Evolutionary conservation across 2,888 invertebrate genomes (phyloP).

Genomic region (Mythimna pallens): DNA sequence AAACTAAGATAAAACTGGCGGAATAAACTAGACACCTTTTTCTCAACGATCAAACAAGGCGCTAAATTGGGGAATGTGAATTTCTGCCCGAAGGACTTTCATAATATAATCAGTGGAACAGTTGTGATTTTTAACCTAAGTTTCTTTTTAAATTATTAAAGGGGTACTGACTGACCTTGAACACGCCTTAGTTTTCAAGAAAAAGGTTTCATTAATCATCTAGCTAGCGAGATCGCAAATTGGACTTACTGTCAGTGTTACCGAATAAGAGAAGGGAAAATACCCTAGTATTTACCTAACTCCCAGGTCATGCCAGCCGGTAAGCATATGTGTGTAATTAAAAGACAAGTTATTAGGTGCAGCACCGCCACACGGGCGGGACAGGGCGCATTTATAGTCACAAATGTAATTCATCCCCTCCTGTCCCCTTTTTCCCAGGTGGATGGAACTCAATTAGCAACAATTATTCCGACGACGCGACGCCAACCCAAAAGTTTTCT

Average conservation of each 20-base stretch:
- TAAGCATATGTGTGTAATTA: slow-evolving; percentile 70
- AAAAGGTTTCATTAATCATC: background rate
- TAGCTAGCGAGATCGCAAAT: background rate
- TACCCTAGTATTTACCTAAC: background rate
- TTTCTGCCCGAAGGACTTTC: slow-evolving; percentile 4
- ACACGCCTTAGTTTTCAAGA: background rate
- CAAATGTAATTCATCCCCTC: slow-evolving; percentile 72
- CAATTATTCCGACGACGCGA: slow-evolving; percentile 85
- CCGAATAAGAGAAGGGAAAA: too few species aligned
- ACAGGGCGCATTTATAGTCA: slow-evolving; percentile 59
- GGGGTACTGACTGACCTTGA: background rate
- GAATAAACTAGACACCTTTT: slow-evolving; percentile 22
- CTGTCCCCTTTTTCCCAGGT: slow-evolving; percentile 76
- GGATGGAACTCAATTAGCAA: slow-evolving; percentile 87
- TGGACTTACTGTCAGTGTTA: background rate
- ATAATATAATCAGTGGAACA: slow-evolving; percentile 10
- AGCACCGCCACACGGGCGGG: slow-evolving; percentile 35
- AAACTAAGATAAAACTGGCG: slow-evolving; percentile 3
- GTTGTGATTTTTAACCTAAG: slow-evolving; percentile 5
- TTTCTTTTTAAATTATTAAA: slow-evolving; percentile 2
- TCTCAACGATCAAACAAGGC: slow-evolving; percentile 15
- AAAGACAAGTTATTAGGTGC: slow-evolving; percentile 72
- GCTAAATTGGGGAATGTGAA: slow-evolving; percentile 15
- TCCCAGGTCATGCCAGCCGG: slow-evolving; percentile 2
- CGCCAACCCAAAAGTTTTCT: slow-evolving; percentile 83